Percentiles rank a stretch among this genome's conserved stretches.
Conservation (phyloP, 2,113 vertebrate species). For the Mixornis gularis region DNA sequence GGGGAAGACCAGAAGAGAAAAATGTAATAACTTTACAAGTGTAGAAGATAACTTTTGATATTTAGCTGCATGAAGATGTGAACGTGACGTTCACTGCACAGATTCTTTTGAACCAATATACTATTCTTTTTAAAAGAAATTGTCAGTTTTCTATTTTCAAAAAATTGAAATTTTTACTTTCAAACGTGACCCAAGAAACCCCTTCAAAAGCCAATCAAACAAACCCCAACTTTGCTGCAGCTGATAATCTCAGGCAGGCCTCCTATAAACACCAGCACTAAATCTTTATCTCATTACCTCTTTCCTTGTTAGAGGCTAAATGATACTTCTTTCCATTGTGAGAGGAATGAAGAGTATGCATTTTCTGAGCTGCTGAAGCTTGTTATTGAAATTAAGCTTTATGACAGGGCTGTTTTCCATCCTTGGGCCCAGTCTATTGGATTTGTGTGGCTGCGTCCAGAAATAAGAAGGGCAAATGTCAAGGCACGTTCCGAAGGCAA, state of each 20-base stretch:
- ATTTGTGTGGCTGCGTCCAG: slow-evolving; percentile 50
- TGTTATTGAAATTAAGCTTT: slow-evolving; percentile 84
- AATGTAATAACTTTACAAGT: not conserved
- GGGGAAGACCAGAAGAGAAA: not conserved
- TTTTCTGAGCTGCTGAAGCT: slow-evolving; percentile 81
- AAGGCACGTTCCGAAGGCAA: slow-evolving; percentile 54
- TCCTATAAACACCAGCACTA: slow-evolving; percentile 46
- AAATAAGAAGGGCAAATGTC: slow-evolving; percentile 69
- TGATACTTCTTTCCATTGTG: slow-evolving; percentile 63
- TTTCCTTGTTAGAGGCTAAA: slow-evolving; percentile 62
- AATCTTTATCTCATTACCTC: slow-evolving; percentile 67
- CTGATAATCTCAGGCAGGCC: slow-evolving; percentile 3
- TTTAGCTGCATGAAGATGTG: not conserved
- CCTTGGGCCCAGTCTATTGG: slow-evolving; percentile 50
- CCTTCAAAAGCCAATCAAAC: not conserved
- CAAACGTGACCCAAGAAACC: not conserved
- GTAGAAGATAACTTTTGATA: not conserved
- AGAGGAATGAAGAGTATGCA: slow-evolving; percentile 67
- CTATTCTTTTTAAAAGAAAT: not conserved
- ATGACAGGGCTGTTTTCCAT: slow-evolving; percentile 72
- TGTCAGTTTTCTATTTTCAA: not conserved
- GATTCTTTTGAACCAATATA: not conserved
- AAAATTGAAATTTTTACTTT: not conserved
- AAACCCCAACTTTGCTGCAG: not conserved
- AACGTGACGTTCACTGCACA: not conserved